A percentile compares a stretch with the other conserved stretches of the same genome.
These are phyloP conservation scores for Hippoglossus hippoglossus DNA, from an alignment of 2,797 vertebrate species.

Conservation along the genomic window DNA sequence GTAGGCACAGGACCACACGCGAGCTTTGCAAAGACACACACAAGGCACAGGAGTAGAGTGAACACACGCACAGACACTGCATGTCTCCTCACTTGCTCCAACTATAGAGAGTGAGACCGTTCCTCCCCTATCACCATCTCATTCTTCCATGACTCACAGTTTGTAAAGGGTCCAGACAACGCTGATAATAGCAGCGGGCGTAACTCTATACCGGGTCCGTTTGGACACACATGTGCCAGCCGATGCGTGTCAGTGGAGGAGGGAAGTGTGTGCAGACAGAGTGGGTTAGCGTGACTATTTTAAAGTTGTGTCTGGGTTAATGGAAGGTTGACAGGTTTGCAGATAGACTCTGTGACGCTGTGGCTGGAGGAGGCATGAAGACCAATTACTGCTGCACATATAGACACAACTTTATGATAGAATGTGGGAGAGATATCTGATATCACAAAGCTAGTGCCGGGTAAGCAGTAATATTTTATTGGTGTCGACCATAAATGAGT, in stretches of 20 bases:
- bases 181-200: slow-evolving; percentile 36
- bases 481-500: not conserved
- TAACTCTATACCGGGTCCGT: slow-evolving; percentile 41
- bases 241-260: slow-evolving; percentile 1
- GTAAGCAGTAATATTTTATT: not conserved
- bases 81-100: slow-evolving; percentile 43
- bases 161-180: slow-evolving; percentile 35
- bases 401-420: slow-evolving; percentile 6
- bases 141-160: slow-evolving; percentile 36
- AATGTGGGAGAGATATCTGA: slow-evolving; percentile 18
- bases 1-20: slow-evolving; percentile 36
- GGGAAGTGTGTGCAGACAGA: slow-evolving; percentile 14
- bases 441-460: slow-evolving; percentile 11
- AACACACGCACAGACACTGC: slow-evolving; percentile 18
- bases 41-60: not conserved
- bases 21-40: not conserved
- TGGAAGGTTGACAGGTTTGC: slow-evolving; percentile 46
- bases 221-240: slow-evolving; percentile 11
- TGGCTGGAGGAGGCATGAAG: slow-evolving; percentile 35
- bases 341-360: slow-evolving; percentile 59
- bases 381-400: not conserved
- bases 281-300: slow-evolving; percentile 57
- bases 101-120: slow-evolving; percentile 54
- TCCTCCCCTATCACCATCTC: slow-evolving; percentile 37
- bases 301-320: slow-evolving; percentile 49